Evolutionary conservation across 2,888 invertebrate species (phyloP).

Genomic region (Xiphydria camelus): DNA sequence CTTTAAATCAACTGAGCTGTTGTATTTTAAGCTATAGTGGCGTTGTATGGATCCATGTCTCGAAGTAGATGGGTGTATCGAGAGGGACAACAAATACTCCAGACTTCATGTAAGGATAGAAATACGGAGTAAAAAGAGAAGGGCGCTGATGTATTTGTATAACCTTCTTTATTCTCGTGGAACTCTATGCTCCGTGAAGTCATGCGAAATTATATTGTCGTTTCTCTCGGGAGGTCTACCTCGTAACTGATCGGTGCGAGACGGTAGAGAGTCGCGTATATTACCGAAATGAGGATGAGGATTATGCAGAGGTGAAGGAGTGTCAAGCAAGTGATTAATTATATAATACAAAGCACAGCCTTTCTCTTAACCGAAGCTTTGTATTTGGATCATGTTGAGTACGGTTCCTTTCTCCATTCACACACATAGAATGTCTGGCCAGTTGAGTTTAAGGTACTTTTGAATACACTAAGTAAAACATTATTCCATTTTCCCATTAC

Average conservation of each 20-base stretch:
- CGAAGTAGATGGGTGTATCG: no score
- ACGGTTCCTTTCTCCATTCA: background rate
- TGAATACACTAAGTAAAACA: no score
- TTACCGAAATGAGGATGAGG: conserved; percentile 1
- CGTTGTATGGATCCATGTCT: no score
- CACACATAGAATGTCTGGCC: no score
- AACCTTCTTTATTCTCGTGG: background rate
- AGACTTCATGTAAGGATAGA: no score
- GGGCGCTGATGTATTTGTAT: no score
- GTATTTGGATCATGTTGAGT: background rate
- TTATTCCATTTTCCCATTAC: no score
- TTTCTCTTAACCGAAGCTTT: background rate
- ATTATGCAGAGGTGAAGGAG: background rate
- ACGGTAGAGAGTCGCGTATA: background rate
- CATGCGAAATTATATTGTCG: background rate
- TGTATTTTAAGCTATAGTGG: no score
- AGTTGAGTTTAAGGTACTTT: no score
- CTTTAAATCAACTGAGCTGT: no score
- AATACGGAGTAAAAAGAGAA: no score
- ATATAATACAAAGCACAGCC: background rate
- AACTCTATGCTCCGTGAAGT: background rate
- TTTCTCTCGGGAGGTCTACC: background rate
- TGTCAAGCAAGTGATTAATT: background rate
- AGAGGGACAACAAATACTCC: no score
- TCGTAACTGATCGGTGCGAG: background rate